Base-by-base conservation (phyloP, 2,113 vertebrate species). In the Zootoca vivipara region DNA sequence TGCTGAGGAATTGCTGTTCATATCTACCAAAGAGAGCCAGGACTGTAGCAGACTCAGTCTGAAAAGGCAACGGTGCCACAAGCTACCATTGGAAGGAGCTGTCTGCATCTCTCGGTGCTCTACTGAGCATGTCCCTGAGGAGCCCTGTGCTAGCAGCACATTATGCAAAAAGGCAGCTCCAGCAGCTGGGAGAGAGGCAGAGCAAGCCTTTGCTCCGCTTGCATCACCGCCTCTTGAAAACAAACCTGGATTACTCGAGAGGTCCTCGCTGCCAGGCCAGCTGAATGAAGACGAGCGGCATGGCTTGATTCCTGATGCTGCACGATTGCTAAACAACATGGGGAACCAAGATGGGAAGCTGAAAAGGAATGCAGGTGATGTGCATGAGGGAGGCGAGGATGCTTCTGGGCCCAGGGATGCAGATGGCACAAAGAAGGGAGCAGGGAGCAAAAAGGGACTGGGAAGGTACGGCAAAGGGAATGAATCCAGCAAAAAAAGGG, bases 341-440 rank as follows among this genome's bases (percentile, higher is more conserved):
- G 99, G 99, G 79, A 99, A 99, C 94, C 99, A 99, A 94, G 99
- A 99, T 91, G 98, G 97, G 22, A 99, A 99, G 96, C 98, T 98
- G 16, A 98, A 95, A 97, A 97, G 96, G 94, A 96, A 97, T 78
- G 84, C 97, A 92, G 94, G 97, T 95, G 96, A 97, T 93, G 96
- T 94, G 62, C 98, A 94, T 84, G 98, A 95, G 96, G 96, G 96
- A 96, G 93, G 92, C n/a, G 97, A 98, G 77, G 97, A 98, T 91
- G 97, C 93, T 20, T 95, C 92, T 90, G 97, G 97, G 97, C 97
- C 97, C 88, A 97, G 95, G 93, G 98, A 98, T 93, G 94, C 94
- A 78, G 98, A 99, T 0, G 81, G 93, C 95, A 95, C 97, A 94
- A 99, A 98, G 97, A 99, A 98, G 94, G 98, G 96, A 92, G 92